Evolutionary conservation across 2,113 vertebrate genomes (phyloP), one percentile per base, ranked within the genome.

Genomic region (Brachyhypopomus occidentalis): DNA sequence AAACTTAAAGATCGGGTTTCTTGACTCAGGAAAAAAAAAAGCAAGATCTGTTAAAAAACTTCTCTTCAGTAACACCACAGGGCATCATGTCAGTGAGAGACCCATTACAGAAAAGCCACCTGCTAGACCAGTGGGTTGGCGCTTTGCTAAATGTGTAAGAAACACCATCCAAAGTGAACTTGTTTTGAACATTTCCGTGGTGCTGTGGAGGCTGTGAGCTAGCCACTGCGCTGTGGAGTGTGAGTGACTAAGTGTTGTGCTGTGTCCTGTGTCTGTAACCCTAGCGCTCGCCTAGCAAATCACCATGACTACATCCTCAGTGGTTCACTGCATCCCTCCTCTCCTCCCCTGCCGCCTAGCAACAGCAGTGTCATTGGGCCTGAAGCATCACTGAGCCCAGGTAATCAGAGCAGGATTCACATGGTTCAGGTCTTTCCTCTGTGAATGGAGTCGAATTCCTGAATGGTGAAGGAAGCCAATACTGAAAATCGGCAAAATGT

Each of bases 251-350:
- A 84, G 82, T 84, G 82, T 84, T 84, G 77, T 86, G 88, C 83
- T 89, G 90, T 84, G 89, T 88, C 89, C 89, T 87, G 90, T 89
- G 89, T 89, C 91, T 92, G 84, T 83, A 87, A 92, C 91, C 89
- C 87, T 90, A 91, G 89, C 89, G 87, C 91, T 92, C 81, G 85
- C 91, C 91, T 92, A 91, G 90, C 89, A 91, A 89, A 91, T 94
- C 90, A 91, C 93, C 92, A 92, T 92, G 91, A 91, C 88, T 91
- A 92, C 91, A 90, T 86, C 89, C 88, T 90, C 80, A 67, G 89
- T 90, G 89, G 89, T 90, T 92, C 89, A 86, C 89, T 88, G 84
- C 70, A 71, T 77, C 84, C 58, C 80, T 79, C 72, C 77, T 83
- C 78, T 76, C 81, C 66, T 80, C 11, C 55, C 77, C 70, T 66